These are phyloP conservation scores for Drosophila nannoptera DNA, from an alignment of 1,140 invertebrate species.

Conservation along the genomic window DNA sequence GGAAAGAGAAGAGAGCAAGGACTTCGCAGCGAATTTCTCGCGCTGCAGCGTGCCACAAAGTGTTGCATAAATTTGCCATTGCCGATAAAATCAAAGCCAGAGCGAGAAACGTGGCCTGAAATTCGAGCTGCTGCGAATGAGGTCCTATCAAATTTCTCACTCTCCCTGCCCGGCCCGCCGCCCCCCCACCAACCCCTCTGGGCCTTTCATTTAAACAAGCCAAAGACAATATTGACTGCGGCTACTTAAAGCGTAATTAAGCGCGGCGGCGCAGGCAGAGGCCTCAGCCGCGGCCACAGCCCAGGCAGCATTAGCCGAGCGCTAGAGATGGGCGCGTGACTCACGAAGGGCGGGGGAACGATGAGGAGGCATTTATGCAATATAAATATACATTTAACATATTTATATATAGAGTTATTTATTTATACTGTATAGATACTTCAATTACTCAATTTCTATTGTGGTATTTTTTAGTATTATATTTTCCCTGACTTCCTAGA, in stretches of 20 bases:
- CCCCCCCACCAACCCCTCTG: slow-evolving; percentile 3
- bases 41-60: not conserved
- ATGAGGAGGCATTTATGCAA: too few species aligned
- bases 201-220: slow-evolving; percentile 38
- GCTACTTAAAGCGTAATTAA: slow-evolving; percentile 73
- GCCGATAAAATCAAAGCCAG: slow-evolving; percentile 19
- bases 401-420: too few species aligned
- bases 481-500: too few species aligned
- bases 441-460: too few species aligned
- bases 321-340: too few species aligned
- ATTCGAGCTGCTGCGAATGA: not conserved
- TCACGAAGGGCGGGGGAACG: too few species aligned
- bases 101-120: not conserved
- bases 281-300: too few species aligned
- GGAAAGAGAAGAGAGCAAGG: slow-evolving; percentile 17
- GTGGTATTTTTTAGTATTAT: too few species aligned
- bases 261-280: slow-evolving; percentile 32
- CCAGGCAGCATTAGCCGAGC: too few species aligned
- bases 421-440: too few species aligned
- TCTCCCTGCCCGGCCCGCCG: too few species aligned
- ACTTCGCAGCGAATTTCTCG: slow-evolving; percentile 1
- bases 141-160: slow-evolving; percentile 50
- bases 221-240: slow-evolving; percentile 63
- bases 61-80: slow-evolving; percentile 33
- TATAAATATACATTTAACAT: too few species aligned